These are phyloP conservation scores for Catharus bicknelli DNA, from an alignment of 2,113 vertebrate genomes.

Conservation along the genomic window DNA sequence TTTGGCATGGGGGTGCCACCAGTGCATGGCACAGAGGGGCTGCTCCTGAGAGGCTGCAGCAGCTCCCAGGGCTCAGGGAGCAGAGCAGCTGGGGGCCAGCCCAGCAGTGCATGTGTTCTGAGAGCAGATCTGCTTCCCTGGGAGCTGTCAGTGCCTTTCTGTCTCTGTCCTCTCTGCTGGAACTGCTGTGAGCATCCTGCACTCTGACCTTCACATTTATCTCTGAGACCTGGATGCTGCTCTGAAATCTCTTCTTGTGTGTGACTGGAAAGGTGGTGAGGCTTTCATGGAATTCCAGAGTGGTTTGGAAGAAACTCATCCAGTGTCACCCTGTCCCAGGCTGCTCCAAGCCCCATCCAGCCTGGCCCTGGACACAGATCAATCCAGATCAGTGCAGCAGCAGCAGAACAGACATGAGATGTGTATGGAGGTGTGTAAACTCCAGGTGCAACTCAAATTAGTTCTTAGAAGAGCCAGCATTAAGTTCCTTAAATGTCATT, in stretches of 20 bases:
- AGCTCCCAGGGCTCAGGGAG: not conserved
- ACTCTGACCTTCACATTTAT: not conserved
- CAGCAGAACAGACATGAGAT: not conserved
- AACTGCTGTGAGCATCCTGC: not conserved
- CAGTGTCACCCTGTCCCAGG: not conserved
- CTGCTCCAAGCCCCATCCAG: not conserved
- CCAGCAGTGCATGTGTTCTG: not conserved
- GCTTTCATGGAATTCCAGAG: not conserved
- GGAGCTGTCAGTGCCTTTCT: not conserved
- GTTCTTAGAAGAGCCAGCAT: not conserved
- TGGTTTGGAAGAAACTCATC: not conserved
- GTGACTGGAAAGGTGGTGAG: not conserved
- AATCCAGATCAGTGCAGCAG: not conserved
- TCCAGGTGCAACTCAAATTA: not conserved
- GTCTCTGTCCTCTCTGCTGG: slow-evolving; percentile 18
- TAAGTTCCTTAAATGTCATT: not conserved
- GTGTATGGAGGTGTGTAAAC: not conserved
- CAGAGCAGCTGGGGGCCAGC: not conserved
- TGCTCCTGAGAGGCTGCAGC: not conserved
- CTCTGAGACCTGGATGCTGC: not conserved
- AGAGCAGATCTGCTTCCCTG: not conserved
- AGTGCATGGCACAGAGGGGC: slow-evolving; percentile 60
- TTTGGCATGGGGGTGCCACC: slow-evolving; percentile 3
- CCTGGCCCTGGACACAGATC: not conserved
- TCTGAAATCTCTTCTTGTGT: not conserved